Conservation (phyloP, 2,797 vertebrate species). For the Premnoplex brunnescens region DNA sequence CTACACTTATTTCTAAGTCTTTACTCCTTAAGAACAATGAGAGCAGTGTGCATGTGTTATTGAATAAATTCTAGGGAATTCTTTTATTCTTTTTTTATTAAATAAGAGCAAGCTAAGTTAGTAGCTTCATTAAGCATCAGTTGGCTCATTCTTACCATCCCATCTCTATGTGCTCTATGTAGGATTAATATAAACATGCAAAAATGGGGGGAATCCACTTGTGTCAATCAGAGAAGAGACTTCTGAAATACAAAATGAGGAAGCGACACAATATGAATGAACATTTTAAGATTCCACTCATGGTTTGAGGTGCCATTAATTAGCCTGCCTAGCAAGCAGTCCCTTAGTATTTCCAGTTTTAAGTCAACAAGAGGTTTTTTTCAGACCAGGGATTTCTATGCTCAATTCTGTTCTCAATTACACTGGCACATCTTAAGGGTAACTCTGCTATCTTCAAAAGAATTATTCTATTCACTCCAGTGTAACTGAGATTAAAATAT, state of each 20-base stretch:
- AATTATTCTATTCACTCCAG: slow-evolving; percentile 11
- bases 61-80: background rate
- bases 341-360: slow-evolving; percentile 25
- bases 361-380: slow-evolving; percentile 34
- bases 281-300: slow-evolving; percentile 9
- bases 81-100: background rate
- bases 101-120: background rate
- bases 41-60: background rate
- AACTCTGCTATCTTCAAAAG: background rate
- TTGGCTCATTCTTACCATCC: background rate
- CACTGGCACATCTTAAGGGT: background rate
- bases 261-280: background rate
- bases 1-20: background rate
- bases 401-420: slow-evolving; percentile 22
- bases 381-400: background rate
- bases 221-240: background rate
- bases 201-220: background rate
- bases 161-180: background rate
- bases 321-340: slow-evolving; percentile 5
- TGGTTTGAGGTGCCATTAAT: background rate
- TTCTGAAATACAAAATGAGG: slow-evolving; percentile 3
- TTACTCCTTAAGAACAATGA: background rate
- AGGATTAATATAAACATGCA: background rate
- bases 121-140: background rate
- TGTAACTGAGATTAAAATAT: slow-evolving; percentile 26